Percentiles rank a stretch among this genome's conserved stretches.
phyloP scores from a whole-genome alignment of 1,140 invertebrate species.

The Caerostris extrusa region DNA sequence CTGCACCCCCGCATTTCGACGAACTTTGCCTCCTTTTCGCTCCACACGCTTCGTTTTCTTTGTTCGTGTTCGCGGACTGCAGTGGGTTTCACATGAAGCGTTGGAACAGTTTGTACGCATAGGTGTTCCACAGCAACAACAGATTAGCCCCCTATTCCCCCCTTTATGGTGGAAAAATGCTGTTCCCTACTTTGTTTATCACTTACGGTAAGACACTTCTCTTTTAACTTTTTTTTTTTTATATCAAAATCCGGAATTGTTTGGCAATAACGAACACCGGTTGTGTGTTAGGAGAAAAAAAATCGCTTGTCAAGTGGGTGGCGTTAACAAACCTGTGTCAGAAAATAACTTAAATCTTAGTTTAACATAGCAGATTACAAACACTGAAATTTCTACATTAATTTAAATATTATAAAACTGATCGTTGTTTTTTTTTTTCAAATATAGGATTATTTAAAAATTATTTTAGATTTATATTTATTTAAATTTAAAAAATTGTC shows the following conservation, averaged over 20 bases:
- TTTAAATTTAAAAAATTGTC: too few relatives aligned
- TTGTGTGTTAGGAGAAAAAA: not conserved
- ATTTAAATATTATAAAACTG: too few relatives aligned
- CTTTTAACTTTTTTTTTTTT: not conserved
- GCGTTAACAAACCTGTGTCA: conserved; percentile 18
- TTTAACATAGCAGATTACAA: not conserved
- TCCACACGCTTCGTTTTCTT: conserved; percentile 44
- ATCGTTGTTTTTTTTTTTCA: too few relatives aligned
- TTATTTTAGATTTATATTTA: too few relatives aligned
- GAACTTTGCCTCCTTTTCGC: conserved; percentile 51
- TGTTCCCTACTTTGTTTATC: not conserved
- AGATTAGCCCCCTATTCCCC: not conserved
- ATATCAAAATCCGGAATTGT: not conserved
- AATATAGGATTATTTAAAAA: too few relatives aligned
- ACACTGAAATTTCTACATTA: too few relatives aligned
- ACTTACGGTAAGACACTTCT: conserved; percentile 28
- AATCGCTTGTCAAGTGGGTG: not conserved
- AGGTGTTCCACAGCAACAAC: not conserved
- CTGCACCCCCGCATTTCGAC: conserved; percentile 43
- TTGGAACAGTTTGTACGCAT: not conserved
- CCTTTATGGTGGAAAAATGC: not conserved
- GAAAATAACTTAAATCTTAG: not conserved
- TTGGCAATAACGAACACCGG: not conserved
- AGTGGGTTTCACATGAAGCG: not conserved
- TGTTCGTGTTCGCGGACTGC: conserved; percentile 25